Evolutionary conservation across 2,797 vertebrate species (phyloP).

Genomic region (Phalanger gymnotis): DNA sequence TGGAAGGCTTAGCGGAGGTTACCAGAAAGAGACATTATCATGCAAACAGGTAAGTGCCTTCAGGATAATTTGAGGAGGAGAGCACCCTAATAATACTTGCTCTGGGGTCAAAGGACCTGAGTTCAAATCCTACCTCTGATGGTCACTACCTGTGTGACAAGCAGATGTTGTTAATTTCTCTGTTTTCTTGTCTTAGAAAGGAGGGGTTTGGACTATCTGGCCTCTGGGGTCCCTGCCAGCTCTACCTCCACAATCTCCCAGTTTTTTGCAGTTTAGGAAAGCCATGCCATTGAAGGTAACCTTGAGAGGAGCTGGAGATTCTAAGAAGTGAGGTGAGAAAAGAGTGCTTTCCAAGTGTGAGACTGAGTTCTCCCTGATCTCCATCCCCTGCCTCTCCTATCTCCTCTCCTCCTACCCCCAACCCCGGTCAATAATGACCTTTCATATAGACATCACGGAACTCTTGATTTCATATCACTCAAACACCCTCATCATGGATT

Average conservation of each 20-base stretch:
- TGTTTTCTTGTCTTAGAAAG: neutral
- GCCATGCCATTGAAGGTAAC: neutral
- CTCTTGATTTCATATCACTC: neutral
- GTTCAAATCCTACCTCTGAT: neutral
- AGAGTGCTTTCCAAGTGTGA: neutral
- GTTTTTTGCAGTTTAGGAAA: neutral
- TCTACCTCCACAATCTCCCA: neutral
- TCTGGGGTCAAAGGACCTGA: neutral
- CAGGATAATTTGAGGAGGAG: neutral
- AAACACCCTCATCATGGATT: neutral
- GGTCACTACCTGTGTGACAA: neutral
- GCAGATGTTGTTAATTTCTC: neutral
- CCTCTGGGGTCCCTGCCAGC: neutral
- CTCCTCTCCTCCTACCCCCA: too few species aligned
- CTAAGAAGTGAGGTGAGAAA: neutral
- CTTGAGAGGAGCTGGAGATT: neutral
- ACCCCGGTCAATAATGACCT: neutral
- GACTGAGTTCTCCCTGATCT: neutral
- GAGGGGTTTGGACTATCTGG: neutral
- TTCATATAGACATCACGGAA: neutral
- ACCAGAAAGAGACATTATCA: neutral
- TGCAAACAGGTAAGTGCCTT: neutral
- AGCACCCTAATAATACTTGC: neutral
- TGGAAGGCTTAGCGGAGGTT: neutral
- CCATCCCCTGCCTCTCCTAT: too few species aligned